phyloP scores from a whole-genome alignment of 37 sponge, comb jelly and placozoan genomes.

The Trichoplax adhaerens region DNA sequence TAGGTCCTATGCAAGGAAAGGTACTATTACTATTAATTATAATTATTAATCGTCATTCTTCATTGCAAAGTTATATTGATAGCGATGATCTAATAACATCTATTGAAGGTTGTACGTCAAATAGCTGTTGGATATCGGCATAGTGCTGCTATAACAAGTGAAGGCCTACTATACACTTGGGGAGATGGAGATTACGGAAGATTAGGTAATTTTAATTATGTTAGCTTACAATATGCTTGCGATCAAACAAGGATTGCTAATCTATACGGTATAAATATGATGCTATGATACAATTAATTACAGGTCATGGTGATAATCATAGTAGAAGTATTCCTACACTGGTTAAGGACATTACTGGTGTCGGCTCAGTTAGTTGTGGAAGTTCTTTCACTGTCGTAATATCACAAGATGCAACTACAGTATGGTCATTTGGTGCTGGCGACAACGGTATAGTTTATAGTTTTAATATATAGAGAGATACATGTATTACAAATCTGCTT shows the following conservation, averaged over 20 bases:
- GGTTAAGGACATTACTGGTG: conserved; percentile 15
- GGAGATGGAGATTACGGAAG: conserved; percentile 78
- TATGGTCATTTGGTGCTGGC: conserved; percentile 75
- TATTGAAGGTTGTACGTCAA: neutral
- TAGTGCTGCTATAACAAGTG: conserved; percentile 67
- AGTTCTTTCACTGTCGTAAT: conserved; percentile 63
- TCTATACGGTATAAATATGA: too few relatives aligned
- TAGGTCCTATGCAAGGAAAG: conserved; percentile 29
- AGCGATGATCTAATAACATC: neutral
- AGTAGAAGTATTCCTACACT: conserved; percentile 13
- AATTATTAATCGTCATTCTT: neutral
- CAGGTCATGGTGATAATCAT: conserved; percentile 10
- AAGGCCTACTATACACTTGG: conserved; percentile 81
- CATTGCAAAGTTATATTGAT: neutral
- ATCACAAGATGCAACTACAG: conserved; percentile 34
- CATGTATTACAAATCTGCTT: too few relatives aligned
- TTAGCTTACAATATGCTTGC: too few relatives aligned
- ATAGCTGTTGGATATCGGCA: conserved; percentile 73
- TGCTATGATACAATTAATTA: conserved; percentile 5
- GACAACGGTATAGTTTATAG: conserved; percentile 38
- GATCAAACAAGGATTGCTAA: too few relatives aligned
- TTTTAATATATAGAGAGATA: neutral
- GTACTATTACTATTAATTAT: neutral
- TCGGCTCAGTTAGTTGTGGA: conserved; percentile 59
- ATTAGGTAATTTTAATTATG: conserved; percentile 30